Base-by-base conservation (phyloP, 2,888 invertebrate genomes). In the Napeogenes inachia region DNA sequence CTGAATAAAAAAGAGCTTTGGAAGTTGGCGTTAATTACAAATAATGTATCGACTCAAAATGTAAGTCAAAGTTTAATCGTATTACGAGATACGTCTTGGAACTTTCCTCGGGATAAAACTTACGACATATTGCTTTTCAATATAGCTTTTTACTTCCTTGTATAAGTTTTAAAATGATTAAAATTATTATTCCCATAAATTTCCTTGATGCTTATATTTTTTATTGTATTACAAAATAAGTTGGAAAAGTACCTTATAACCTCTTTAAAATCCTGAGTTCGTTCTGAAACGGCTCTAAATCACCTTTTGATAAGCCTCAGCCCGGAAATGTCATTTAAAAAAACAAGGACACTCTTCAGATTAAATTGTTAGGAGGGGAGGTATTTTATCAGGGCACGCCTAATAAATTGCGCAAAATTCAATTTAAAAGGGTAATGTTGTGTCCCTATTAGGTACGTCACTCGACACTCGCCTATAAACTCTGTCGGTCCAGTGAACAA, bases 391-490 rank as follows among this genome's bases (percentile, higher is more conserved):
- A 78, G 78, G 74, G 72, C 72, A 68, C 73, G 73, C 62, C 79
- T 85, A 85, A 87, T 88, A 86, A 87, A 88, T 88, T 85, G 86
- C 79, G 69, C 75, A 76, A 87, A 85, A 87, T 88, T 87, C 87
- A 87, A 88, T 88, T 87, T 87, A 87, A 87, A 88, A 86, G 85
- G 87, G 85, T 84, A 87, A 86, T 87, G 85, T 86, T 87, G 85
- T 83, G 84, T 80, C 84, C 85, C 84, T 85, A 87, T 87, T 85
- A 86, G 84, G 77, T 50, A 78, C 78, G 81, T 87, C 85, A 85
- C 83, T 84, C 81, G 77, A 77, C 77, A 77, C 79, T 69, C 68
- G 75, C 79, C 82, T 79, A 87, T 87, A 87, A 87, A 87, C 83
- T 86, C 78, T 79, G 78, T 70, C 81, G 80, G 79, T 73, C 80